Conservation (phyloP, 2,797 vertebrate genomes). For the Sebastes elongatus region DNA sequence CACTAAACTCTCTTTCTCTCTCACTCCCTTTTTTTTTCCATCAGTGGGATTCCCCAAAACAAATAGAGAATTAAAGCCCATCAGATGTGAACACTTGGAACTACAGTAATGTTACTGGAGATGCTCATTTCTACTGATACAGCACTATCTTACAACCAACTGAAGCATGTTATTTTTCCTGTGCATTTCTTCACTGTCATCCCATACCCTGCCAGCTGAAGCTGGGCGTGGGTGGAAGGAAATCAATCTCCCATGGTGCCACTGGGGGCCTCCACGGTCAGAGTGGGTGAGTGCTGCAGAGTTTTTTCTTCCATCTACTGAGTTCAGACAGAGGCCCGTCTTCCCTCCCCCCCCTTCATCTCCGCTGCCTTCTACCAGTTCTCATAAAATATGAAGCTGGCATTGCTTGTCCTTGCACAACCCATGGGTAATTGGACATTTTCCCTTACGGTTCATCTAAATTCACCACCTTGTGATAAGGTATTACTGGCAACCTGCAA, state of each 20-base stretch:
- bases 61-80: constrained; percentile 40
- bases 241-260: constrained; percentile 60
- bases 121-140: constrained; percentile 21
- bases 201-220: constrained; percentile 46
- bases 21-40: not conserved
- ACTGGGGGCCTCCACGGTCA: constrained; percentile 46
- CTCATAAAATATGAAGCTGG: constrained; percentile 61
- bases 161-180: constrained; percentile 1
- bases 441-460: constrained; percentile 23
- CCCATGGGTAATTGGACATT: constrained; percentile 41
- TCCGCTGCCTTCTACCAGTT: constrained; percentile 20
- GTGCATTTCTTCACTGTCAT: constrained; percentile 43
- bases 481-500: not conserved
- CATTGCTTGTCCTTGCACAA: constrained; percentile 43
- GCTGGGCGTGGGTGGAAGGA: constrained; percentile 53
- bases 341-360: constrained; percentile 7
- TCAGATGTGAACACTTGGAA: constrained; percentile 40
- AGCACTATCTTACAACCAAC: constrained; percentile 6
- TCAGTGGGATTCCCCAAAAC: constrained; percentile 56
- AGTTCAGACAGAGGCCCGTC: constrained; percentile 51
- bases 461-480: constrained; percentile 22
- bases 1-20: constrained; percentile 41
- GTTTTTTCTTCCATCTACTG: constrained; percentile 31
- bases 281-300: constrained; percentile 43
- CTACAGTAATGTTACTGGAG: not conserved